A percentile compares a stretch with the other conserved stretches of the same genome.
Evolutionary conservation across 2,888 invertebrate genomes (phyloP).

Genomic region (Perithous albicinctus): DNA sequence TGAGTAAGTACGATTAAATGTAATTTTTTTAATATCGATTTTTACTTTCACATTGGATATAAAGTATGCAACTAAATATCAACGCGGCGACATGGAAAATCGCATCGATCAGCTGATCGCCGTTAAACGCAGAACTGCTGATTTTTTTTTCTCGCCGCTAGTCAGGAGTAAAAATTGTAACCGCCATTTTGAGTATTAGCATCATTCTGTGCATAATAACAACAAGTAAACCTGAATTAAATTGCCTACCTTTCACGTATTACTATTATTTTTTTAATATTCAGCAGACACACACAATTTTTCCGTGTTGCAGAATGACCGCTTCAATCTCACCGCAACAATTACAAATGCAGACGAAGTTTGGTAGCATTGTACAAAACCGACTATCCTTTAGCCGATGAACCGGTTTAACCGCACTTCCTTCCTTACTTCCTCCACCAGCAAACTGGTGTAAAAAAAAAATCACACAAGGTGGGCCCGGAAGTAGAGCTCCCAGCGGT

Average conservation of each 20-base stretch:
- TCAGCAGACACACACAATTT: background rate
- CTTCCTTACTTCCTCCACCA: constrained; percentile 37
- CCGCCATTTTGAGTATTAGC: no score
- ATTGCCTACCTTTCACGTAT: background rate
- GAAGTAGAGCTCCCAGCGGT: constrained; percentile 37
- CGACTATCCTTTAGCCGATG: constrained; percentile 29
- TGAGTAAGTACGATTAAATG: background rate
- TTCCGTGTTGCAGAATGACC: background rate
- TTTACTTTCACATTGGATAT: background rate
- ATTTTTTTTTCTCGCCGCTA: no score
- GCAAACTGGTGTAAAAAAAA: constrained; percentile 8
- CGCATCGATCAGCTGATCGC: no score
- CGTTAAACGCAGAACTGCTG: no score
- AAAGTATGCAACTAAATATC: no score
- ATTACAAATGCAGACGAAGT: constrained; percentile 42
- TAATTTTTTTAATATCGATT: background rate
- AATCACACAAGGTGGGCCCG: constrained; percentile 36
- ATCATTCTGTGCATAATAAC: no score
- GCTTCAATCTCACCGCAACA: constrained; percentile 12
- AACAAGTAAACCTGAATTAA: no score
- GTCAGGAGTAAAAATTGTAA: no score
- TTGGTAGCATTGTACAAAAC: constrained; percentile 16
- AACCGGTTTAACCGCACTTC: constrained; percentile 46
- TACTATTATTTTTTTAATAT: no score
- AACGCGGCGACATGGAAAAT: no score